Base-by-base conservation (phyloP, 2,888 invertebrate species). In the Onchidella celtica region DNA sequence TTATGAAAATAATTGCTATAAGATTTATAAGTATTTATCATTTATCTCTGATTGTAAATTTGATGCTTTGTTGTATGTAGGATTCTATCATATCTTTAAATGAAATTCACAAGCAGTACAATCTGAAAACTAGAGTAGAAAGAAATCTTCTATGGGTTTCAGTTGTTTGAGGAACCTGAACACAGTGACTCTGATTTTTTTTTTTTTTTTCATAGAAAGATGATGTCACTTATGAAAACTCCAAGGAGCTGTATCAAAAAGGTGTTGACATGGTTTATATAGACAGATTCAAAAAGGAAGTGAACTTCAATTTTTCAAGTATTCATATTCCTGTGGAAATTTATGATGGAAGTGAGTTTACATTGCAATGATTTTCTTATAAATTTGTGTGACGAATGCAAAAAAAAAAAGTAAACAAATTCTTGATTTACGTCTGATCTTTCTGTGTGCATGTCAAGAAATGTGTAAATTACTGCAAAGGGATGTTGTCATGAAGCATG, bases 321-420 rank as follows among this genome's bases (percentile, higher is more conserved):
- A 93, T 94, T n/a, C 94, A 94, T 85, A 93, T 94, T 77, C 94
- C 94, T 72, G 91, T 94, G 57, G 94, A 94, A 83, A 94, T 94
- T 24, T 94, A 92, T 86, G 93, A 93, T 88, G 94, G 94, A 90
- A 93, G 94, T 94, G 86, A 89, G 92, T 89, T 32, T 47, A 9
- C 14, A 55, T 55, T 6, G 9, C 3, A 55, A 21, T 38, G 2
- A 29, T 57, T 21, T 59, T 73, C 34, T 73, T 47, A 17, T 11
- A 47, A 17, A 17, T 47, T 47, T 47, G 47, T 47, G 47, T 47
- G 47, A 6, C 47, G 9, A 6, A 47, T 47, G 47, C 11, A 47
- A 17, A 47, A 47, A 47, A 47, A 47, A 47, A 47, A 11, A 17
- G 17, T 47, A 61, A 61, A 61, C 14, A 17, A n/a, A n/a, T n/a